phyloP scores from a whole-genome alignment of 2,113 vertebrate genomes.

The Clarias gariepinus region DNA sequence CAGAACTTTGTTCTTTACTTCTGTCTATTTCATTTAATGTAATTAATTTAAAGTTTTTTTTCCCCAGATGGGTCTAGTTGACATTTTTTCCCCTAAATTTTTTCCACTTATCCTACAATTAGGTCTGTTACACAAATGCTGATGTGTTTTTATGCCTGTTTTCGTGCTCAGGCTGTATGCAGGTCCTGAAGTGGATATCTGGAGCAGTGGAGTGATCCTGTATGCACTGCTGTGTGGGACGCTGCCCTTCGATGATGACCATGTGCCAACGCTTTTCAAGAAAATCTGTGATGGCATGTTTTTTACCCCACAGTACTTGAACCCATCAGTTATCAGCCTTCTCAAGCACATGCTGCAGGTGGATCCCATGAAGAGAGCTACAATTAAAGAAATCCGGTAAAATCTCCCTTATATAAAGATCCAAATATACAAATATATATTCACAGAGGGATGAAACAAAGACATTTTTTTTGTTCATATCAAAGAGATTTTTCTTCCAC shows the following conservation, averaged over 20 bases:
- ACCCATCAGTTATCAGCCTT: constrained; percentile 87
- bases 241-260: constrained; percentile 96
- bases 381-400: constrained; percentile 96
- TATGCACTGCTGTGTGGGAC: constrained; percentile 96
- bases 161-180: constrained; percentile 83
- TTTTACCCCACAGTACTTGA: constrained; percentile 95
- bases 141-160: neutral
- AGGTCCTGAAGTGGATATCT: constrained; percentile 97
- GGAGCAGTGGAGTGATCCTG: constrained; percentile 98
- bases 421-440: neutral
- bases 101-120: neutral
- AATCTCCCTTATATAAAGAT: neutral
- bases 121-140: neutral
- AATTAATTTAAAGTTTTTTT: neutral
- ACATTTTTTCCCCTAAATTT: neutral
- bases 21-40: neutral
- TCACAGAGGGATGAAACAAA: neutral
- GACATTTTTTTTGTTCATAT: neutral
- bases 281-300: constrained; percentile 99
- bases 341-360: constrained; percentile 97
- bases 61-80: too few relatives aligned
- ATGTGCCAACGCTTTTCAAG: constrained; percentile 98
- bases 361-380: constrained; percentile 98
- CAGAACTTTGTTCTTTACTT: neutral
- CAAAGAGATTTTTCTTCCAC: neutral